Evolutionary conservation across 2,797 vertebrate species (phyloP).

Genomic region (Sebastes trivittatus): DNA sequence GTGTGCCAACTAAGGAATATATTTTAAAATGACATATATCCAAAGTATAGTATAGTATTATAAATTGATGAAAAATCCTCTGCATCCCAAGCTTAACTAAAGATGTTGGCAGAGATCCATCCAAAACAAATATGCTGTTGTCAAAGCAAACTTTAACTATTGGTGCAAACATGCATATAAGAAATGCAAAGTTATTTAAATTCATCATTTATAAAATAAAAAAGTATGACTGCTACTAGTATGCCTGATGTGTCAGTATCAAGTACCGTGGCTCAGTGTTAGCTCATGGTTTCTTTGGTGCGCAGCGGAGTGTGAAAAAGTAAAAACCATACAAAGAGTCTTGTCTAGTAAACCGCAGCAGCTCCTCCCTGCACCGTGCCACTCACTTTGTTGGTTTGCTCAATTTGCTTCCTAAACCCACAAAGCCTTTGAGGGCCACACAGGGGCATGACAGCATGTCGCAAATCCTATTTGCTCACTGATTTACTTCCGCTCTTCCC

Average conservation of each 20-base stretch:
- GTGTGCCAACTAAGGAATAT: background rate
- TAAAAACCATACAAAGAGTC: conserved; percentile 54
- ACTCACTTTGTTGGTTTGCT: conserved; percentile 73
- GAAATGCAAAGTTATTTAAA: background rate
- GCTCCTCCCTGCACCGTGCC: conserved; percentile 69
- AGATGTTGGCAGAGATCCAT: background rate
- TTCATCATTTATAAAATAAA: background rate
- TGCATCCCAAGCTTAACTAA: background rate
- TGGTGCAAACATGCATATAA: background rate
- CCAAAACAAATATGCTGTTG: background rate
- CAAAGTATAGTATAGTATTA: background rate
- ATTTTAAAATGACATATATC: background rate
- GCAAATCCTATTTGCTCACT: conserved; percentile 54
- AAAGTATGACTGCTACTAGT: background rate
- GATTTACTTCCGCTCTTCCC: conserved; percentile 52
- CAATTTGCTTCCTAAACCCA: conserved; percentile 75
- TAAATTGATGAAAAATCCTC: background rate
- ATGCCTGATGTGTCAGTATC: background rate
- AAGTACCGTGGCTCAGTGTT: background rate
- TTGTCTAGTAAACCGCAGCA: conserved; percentile 67
- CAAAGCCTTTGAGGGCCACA: conserved; percentile 72
- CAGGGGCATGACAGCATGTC: conserved; percentile 58
- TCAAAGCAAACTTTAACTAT: background rate
- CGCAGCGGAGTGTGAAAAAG: conserved; percentile 41
- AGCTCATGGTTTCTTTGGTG: conserved; percentile 27